phyloP scores from a whole-genome alignment of 2,888 invertebrate genomes.

The Polymixis lichenea region DNA sequence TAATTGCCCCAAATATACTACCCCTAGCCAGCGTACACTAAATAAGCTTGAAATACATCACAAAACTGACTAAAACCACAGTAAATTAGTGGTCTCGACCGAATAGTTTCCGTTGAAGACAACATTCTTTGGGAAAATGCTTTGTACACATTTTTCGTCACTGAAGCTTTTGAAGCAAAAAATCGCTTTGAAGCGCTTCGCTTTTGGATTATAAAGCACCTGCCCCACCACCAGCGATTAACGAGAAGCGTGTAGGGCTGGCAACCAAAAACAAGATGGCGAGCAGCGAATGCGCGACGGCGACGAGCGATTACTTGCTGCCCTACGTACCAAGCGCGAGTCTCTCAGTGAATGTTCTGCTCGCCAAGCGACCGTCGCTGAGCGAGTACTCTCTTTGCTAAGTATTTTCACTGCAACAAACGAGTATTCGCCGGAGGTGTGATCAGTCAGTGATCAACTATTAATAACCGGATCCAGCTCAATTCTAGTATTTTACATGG shows the following conservation, averaged over 20 bases:
- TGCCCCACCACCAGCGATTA: neutral
- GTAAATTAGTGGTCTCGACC: constrained; percentile 14
- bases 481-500: too few relatives aligned
- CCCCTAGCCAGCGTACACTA: neutral
- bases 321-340: too few relatives aligned
- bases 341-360: neutral
- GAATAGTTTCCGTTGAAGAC: constrained; percentile 27
- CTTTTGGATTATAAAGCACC: neutral
- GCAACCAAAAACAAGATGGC: neutral
- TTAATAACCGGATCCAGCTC: too few relatives aligned
- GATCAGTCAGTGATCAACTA: too few relatives aligned
- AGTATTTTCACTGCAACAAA: neutral
- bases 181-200: constrained; percentile 16
- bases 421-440: too few relatives aligned
- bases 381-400: neutral
- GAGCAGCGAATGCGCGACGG: neutral
- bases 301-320: neutral
- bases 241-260: neutral
- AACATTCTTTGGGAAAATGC: constrained; percentile 23
- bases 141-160: constrained; percentile 22
- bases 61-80: neutral
- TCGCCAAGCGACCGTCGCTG: too few relatives aligned
- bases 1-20: neutral
- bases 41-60: neutral
- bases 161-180: constrained; percentile 7